phyloP scores from a whole-genome alignment of 2,113 vertebrate genomes.

The Eudyptes chrysolophus region DNA sequence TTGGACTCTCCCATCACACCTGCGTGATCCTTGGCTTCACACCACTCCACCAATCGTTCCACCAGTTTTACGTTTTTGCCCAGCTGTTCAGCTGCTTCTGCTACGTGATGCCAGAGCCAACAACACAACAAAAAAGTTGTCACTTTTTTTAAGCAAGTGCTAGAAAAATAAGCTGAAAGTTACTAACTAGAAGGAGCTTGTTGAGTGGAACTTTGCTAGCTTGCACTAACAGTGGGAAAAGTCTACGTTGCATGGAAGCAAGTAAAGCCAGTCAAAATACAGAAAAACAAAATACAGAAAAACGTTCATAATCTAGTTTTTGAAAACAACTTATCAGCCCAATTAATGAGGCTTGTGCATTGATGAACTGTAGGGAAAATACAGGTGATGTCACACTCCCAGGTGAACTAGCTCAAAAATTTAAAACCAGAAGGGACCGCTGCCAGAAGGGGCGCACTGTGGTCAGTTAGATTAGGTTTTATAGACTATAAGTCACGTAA shows the following conservation, averaged over 20 bases:
- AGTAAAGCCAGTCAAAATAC: not conserved
- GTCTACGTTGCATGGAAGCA: not conserved
- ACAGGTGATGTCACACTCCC: not conserved
- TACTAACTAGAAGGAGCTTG: not conserved
- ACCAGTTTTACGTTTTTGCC: constrained; percentile 91
- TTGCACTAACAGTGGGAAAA: not conserved
- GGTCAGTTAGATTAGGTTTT: not conserved
- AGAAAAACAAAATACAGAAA: not conserved
- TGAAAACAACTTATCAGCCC: not conserved
- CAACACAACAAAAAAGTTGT: constrained; percentile 50
- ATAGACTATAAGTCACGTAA: fast-evolving
- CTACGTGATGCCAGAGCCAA: constrained; percentile 64
- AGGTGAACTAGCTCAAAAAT: not conserved
- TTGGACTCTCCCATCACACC: constrained; percentile 99
- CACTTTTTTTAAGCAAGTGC: not conserved
- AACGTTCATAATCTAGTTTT: not conserved
- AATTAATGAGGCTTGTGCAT: not conserved
- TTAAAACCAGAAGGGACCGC: not conserved
- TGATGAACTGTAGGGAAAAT: not conserved
- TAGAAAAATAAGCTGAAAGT: constrained; percentile 31
- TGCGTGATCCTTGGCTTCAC: constrained; percentile 96
- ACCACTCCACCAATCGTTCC: constrained; percentile 96
- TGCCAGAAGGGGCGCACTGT: not conserved
- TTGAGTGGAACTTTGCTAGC: not conserved
- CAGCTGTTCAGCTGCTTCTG: constrained; percentile 94